Evolutionary conservation across 2,113 vertebrate genomes (phyloP), one percentile per base, ranked within the genome.

Genomic region (Xiphophorus maculatus): DNA sequence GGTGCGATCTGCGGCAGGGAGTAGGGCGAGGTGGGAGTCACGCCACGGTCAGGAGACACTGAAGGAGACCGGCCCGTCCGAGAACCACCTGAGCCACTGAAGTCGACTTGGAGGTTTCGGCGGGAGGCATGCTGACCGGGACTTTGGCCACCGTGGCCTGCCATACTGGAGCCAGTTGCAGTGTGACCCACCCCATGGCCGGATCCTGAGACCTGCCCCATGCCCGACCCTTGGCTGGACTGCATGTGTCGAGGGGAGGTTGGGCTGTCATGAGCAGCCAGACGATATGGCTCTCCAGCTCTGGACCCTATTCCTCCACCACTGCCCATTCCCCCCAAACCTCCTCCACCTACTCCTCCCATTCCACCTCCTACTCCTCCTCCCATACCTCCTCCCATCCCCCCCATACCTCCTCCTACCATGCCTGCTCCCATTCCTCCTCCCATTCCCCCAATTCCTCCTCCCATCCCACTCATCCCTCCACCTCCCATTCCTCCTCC

Each of bases 11-110:
- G 98, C 0, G 98, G 98, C 79, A 99, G 87, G 0, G 97, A 97
- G 93, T 99, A 99, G 15, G 98, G 97, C 8, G 98, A 98, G 25
- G 97, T 96, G 67, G 98, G 97, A n/a, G 97, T 97, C 86, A 96
- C 96, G 77, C 96, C 93, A 30, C 95, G 94, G 71, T 97, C 97
- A 0, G 97, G 98, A 0, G 98, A 98, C 75, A 81, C 95, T 0
- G 96, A 96, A 0, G 93, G 92, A 60, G 93, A 93, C 1, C 90
- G 84, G 9, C 93, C 94, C 0, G 87, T 87, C 77, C 93, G 90
- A 30, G 90, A 87, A 42, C 91, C 79, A 0, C 92, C 88, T 0
- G 84, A 88, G 14, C 90, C 74, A 9, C 84, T 87, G 79, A 94
- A 89, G 74, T 95, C 94, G 3, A 94, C 94, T 75, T 94, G 94